Conservation (phyloP, 2,797 vertebrate genomes). For the Tenualosa thibaudeaui region DNA sequence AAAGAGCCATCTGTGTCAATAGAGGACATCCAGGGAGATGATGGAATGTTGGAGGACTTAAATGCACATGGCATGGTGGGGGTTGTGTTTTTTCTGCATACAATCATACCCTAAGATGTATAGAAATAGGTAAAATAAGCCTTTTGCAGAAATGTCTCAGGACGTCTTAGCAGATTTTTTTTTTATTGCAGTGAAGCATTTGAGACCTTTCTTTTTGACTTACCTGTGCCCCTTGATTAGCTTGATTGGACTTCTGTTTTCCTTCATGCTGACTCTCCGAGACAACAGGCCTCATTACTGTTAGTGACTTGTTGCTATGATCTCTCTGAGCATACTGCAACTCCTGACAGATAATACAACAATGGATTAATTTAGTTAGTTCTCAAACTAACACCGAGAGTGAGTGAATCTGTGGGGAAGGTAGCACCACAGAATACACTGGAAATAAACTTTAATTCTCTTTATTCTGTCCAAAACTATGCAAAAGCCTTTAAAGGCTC, state of each 20-base stretch:
- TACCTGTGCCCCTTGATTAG: conserved; percentile 45
- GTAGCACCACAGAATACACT: neutral
- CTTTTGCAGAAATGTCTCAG: neutral
- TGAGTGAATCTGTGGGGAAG: neutral
- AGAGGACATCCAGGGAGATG: conserved; percentile 60
- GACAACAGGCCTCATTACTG: conserved; percentile 36
- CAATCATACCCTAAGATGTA: conserved; percentile 43
- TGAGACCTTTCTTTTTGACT: neutral
- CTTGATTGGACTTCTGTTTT: conserved; percentile 28
- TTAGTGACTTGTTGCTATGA: conserved; percentile 43
- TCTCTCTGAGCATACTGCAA: conserved; percentile 67
- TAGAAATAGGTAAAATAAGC: neutral
- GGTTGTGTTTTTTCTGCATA: conserved; percentile 60
- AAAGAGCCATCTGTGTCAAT: conserved; percentile 66
- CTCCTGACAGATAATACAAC: conserved; percentile 62
- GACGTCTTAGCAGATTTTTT: neutral
- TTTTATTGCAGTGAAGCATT: neutral
- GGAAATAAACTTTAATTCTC: too few species aligned
- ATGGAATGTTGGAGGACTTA: conserved; percentile 14
- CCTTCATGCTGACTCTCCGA: conserved; percentile 42
- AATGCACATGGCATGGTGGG: conserved; percentile 42
- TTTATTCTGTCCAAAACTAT: too few species aligned
- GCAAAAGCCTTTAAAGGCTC: too few species aligned
- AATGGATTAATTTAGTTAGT: neutral
- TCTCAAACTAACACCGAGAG: neutral